Evolutionary conservation across 2,888 invertebrate species (phyloP).

Genomic region (Cetonia aurata): DNA sequence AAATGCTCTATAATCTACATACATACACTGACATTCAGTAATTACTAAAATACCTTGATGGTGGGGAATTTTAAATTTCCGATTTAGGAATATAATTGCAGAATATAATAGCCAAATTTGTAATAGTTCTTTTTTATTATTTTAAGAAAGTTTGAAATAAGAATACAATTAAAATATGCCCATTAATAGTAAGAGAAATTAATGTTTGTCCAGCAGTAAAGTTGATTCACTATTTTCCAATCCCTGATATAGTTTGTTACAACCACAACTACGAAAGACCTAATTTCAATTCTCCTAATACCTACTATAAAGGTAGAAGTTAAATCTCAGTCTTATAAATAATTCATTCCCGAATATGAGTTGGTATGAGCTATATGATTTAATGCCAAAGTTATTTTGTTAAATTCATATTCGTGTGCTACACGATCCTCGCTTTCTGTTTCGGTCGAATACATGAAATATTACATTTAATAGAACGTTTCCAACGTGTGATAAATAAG

Average conservation of each 20-base stretch:
- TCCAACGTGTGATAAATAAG: slow-evolving; percentile 37
- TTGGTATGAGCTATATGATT: too few species aligned
- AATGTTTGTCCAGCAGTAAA: too few species aligned
- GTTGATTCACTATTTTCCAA: too few species aligned
- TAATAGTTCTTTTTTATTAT: too few species aligned
- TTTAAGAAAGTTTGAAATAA: neutral
- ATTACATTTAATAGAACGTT: slow-evolving; percentile 37
- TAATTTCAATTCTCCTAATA: too few species aligned
- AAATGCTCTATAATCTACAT: slow-evolving; percentile 1
- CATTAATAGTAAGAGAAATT: slow-evolving; percentile 11
- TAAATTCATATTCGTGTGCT: too few species aligned
- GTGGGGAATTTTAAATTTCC: slow-evolving; percentile 13
- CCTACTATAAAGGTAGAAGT: too few species aligned
- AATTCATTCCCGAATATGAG: neutral
- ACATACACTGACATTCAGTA: neutral
- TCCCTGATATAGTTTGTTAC: too few species aligned
- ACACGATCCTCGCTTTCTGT: neutral
- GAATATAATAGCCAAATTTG: neutral
- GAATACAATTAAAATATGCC: too few species aligned
- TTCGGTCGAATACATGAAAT: slow-evolving; percentile 3
- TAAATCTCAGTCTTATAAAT: neutral
- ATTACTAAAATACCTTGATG: slow-evolving; percentile 12
- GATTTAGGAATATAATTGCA: slow-evolving; percentile 4
- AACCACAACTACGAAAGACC: too few species aligned
- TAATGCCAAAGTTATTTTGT: too few species aligned